Percentiles rank a stretch among this genome's conserved stretches.
These are phyloP conservation scores for Bubo scandiacus DNA, from an alignment of 2,113 vertebrate species.

Conservation along the genomic window DNA sequence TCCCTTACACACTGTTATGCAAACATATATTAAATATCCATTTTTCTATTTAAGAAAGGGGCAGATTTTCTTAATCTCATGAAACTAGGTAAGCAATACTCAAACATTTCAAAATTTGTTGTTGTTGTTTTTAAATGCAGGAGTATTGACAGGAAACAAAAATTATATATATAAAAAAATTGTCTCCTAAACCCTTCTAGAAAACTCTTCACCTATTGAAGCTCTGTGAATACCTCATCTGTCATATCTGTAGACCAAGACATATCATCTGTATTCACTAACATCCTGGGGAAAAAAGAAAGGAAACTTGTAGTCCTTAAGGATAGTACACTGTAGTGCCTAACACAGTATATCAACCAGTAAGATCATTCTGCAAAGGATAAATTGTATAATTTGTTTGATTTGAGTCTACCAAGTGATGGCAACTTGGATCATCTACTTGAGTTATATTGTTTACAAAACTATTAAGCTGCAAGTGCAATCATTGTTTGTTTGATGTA, in stretches of 20 bases:
- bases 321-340: not conserved
- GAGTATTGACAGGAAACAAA: not conserved
- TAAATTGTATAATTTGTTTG: not conserved
- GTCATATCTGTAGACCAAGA: not conserved
- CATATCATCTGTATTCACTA: not conserved
- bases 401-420: not conserved
- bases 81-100: not conserved
- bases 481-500: not conserved
- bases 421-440: not conserved
- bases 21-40: not conserved
- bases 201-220: not conserved
- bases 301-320: not conserved
- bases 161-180: not conserved
- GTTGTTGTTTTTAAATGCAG: not conserved
- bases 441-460: conserved; percentile 28
- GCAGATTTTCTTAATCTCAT: not conserved
- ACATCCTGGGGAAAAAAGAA: not conserved
- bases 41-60: not conserved
- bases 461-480: not conserved
- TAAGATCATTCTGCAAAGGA: not conserved
- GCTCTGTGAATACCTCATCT: not conserved
- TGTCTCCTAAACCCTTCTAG: not conserved
- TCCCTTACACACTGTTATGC: not conserved
- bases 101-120: not conserved
- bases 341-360: not conserved